phyloP scores from a whole-genome alignment of 2,888 invertebrate species.

The Phengaris arion region DNA sequence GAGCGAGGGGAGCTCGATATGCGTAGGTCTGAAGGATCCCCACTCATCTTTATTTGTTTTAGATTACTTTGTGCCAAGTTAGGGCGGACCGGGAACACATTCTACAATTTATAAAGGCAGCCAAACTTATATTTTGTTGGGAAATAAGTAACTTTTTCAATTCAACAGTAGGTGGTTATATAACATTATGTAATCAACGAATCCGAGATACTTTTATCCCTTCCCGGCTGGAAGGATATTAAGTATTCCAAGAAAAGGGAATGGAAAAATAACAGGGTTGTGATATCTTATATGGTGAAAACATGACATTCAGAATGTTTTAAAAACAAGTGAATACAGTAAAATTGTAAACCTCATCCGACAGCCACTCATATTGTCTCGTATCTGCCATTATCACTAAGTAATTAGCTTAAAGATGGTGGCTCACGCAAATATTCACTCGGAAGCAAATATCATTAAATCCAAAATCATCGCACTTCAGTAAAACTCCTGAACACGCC shows the following conservation, averaged over 20 bases:
- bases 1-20: constrained; percentile 65
- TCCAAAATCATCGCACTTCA: too few species aligned
- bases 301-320: not conserved
- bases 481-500: too few species aligned
- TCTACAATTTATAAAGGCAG: constrained; percentile 59
- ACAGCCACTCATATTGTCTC: not conserved
- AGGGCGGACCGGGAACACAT: constrained; percentile 56
- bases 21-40: constrained; percentile 61
- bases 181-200: constrained; percentile 14
- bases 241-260: constrained; percentile 16
- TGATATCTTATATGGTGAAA: not conserved
- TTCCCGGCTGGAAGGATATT: not conserved
- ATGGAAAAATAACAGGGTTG: not conserved
- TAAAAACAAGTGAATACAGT: not conserved
- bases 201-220: constrained; percentile 14
- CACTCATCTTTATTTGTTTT: constrained; percentile 75
- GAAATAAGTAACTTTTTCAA: constrained; percentile 65
- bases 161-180: constrained; percentile 41
- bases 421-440: too few species aligned
- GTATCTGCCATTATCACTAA: not conserved
- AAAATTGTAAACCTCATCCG: not conserved
- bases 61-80: constrained; percentile 75
- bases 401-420: too few species aligned
- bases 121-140: constrained; percentile 51
- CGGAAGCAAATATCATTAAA: too few species aligned